Base-by-base conservation (phyloP, 2,888 invertebrate species). In the Nomada lathburiana region DNA sequence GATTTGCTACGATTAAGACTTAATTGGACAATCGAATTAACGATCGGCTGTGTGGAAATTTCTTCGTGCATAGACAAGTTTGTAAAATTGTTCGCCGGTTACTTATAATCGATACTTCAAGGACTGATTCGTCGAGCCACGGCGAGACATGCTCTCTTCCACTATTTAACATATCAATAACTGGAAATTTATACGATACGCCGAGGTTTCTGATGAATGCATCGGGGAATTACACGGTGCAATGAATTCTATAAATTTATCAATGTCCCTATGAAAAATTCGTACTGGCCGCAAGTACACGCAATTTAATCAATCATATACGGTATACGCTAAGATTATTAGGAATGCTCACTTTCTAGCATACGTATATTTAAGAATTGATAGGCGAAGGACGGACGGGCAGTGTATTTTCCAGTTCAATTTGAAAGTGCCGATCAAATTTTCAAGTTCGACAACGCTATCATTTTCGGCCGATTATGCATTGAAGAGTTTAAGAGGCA, bases 1-100 rank as follows among this genome's bases (percentile, higher is more conserved):
- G 20, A 53, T n/a, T n/a, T 16, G 63, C 47, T n/a, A 52, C 60
- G 59, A 62, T 71, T 53, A 52, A 1, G 44, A 29, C 55, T 76
- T 62, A 63, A 71, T 63, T 36, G 36, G 44, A 16, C 23, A 47
- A 29, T 20, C 11, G 13, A 18, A 55, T 73, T 57, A 44, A 47
- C 53, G 42, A 36, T 52, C 2, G 10, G 44, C 5, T n/a, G 53
- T 18, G 57, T 44, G 26, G 44, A 23, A 55, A 55, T 44, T 44
- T 55, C 53, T 20, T 16, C 4, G 50, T 1, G 10, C 44, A 18
- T 10, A 16, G 16, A 68, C 55, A 18, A 59, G 9, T 47, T 69
- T 42, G 52, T 23, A 42, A 53, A 53, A 63, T 64, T 16, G 16
- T 29, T 20, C 16, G 52, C 29, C n/a, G 50, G n/a, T 67, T 36